phyloP scores from a whole-genome alignment of 1,140 invertebrate species.

The Steinernema feltiae region DNA sequence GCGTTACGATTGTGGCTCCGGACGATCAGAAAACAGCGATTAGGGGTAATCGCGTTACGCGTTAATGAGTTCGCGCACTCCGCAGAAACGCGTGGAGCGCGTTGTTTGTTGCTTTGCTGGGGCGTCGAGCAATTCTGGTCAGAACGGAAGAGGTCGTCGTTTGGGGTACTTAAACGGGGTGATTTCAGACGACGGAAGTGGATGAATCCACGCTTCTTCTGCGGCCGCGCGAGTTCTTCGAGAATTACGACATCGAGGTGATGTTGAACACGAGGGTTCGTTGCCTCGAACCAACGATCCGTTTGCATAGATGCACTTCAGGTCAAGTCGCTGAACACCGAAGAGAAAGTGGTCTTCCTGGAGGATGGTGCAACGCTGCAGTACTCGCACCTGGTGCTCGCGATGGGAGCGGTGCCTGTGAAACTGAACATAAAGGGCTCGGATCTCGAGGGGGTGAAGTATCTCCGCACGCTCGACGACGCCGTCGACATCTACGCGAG shows the following conservation, averaged over 20 bases:
- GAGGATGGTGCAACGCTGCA: slow-evolving; percentile 12
- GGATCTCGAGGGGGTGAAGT: background rate
- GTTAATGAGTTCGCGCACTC: background rate
- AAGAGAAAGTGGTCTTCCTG: slow-evolving; percentile 15
- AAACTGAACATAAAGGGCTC: background rate
- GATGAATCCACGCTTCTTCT: background rate
- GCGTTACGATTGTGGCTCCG: background rate
- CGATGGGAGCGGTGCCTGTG: background rate
- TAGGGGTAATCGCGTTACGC: background rate
- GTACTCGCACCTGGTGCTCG: slow-evolving; percentile 15
- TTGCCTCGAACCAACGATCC: background rate
- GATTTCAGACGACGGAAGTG: background rate
- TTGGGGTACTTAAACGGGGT: background rate
- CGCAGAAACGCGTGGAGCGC: too few relatives aligned
- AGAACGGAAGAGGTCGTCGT: too few relatives aligned
- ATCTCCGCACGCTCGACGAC: background rate
- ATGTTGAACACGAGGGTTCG: slow-evolving; percentile 1
- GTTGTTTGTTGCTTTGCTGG: too few relatives aligned
- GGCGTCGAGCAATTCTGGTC: too few relatives aligned
- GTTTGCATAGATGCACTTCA: background rate
- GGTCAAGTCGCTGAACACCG: slow-evolving; percentile 17
- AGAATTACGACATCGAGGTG: slow-evolving; percentile 20
- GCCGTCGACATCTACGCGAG: background rate
- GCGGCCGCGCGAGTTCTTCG: slow-evolving; percentile 9
- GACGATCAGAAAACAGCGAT: slow-evolving; percentile 3